These are phyloP conservation scores for Cossypha niveicapilla DNA, from an alignment of 2,797 vertebrate genomes.

Conservation along the genomic window DNA sequence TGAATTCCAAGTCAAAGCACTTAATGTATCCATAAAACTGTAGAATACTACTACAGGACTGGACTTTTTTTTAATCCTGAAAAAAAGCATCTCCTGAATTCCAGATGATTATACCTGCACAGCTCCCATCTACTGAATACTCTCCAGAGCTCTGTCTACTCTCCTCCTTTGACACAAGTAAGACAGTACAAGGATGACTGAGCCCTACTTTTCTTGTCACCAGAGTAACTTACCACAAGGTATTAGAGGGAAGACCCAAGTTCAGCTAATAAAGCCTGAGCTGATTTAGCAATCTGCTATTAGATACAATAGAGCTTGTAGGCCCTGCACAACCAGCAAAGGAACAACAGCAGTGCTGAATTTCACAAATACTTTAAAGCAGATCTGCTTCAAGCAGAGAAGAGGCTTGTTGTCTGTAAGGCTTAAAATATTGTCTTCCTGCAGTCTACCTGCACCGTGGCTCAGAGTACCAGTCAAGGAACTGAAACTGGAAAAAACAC, in stretches of 20 bases:
- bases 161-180: neutral
- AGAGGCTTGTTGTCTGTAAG: neutral
- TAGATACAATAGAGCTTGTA: neutral
- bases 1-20: conserved; percentile 1
- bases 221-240: neutral
- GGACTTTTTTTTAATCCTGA: neutral
- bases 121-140: neutral
- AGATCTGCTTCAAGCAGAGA: neutral
- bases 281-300: neutral
- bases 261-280: neutral
- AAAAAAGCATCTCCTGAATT: neutral
- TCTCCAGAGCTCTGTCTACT: neutral
- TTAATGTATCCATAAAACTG: neutral
- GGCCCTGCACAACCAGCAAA: neutral
- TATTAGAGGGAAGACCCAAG: neutral
- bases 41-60: neutral
- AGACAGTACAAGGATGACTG: neutral
- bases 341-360: neutral
- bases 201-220: neutral
- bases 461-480: neutral
- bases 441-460: neutral
- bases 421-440: neutral
- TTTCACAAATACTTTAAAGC: neutral
- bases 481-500: neutral
- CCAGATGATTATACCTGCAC: neutral